phyloP scores from a whole-genome alignment of 2,888 invertebrate species.

The Rhingia campestris region DNA sequence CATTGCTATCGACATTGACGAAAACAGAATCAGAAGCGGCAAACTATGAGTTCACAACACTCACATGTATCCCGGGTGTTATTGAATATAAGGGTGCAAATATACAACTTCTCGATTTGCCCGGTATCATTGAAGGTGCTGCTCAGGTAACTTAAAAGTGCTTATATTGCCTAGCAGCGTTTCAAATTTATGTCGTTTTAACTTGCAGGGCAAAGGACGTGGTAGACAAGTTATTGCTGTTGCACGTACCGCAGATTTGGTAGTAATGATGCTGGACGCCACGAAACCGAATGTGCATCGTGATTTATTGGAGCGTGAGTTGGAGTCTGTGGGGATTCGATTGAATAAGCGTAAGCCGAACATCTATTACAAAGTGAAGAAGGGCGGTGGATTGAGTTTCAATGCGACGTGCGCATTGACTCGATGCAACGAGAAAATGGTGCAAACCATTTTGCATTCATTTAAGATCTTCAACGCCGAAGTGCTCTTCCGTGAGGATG shows the following conservation, averaged over 20 bases:
- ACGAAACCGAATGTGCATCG: conserved; percentile 98
- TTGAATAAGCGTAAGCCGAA: conserved; percentile 97
- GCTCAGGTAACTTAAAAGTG: conserved; percentile 85
- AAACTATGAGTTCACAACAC: conserved; percentile 98
- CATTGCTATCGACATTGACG: conserved; percentile 96
- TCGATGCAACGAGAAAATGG: conserved; percentile 97
- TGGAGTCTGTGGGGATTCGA: conserved; percentile 98
- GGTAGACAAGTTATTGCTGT: conserved; percentile 99
- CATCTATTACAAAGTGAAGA: conserved; percentile 98
- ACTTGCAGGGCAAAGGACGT: conserved; percentile 89
- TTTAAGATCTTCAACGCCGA: conserved; percentile 99
- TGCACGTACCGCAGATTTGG: conserved; percentile 97
- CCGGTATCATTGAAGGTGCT: conserved; percentile 99
- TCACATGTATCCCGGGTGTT: conserved; percentile 99
- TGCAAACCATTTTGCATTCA: conserved; percentile 98
- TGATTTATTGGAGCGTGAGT: conserved; percentile 94
- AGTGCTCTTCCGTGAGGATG: conserved; percentile 97
- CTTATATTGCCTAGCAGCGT: background rate
- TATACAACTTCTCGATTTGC: conserved; percentile 98
- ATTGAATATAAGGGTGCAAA: conserved; percentile 99
- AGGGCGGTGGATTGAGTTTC: conserved; percentile 98
- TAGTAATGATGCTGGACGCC: conserved; percentile 99
- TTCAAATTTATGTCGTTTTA: background rate
- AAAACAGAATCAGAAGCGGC: conserved; percentile 98
- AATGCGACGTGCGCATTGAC: conserved; percentile 97